Base-by-base conservation (phyloP, 2,797 vertebrate species). In the Crenichthys baileyi region DNA sequence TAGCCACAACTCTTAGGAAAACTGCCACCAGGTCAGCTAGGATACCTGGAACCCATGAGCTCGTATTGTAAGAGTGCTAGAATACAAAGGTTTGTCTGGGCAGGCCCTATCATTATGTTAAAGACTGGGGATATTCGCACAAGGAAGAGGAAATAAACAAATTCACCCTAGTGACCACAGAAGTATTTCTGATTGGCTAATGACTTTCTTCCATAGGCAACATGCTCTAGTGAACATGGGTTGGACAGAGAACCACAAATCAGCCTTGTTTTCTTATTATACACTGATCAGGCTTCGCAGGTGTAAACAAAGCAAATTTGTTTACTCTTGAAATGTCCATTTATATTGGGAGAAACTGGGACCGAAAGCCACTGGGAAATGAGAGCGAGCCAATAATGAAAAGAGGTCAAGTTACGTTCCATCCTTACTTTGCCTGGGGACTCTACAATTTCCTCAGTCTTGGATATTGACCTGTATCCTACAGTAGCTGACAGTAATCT, bases 391-490 rank as follows among this genome's bases (percentile, higher is more conserved):
- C 63, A 48, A 0, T 29, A 55, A 67, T 70, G 39, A n/a, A 70
- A 6, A 12, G 2, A 5, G 24, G 60, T 73, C 39, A 7, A 44
- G 9, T 68, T 74, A 29, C n/a, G 8, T 13, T 51, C 68, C n/a
- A 18, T 67, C 5, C 61, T 65, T 6, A 39, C 20, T 58, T 73
- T 83, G 63, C 24, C 51, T 31, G 29, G 36, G 29, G 1, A 8
- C 46, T 73, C 8, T 50, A 15, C 51, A 77, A 15, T 73, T 44
- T 77, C 50, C 50, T 15, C 24, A 77, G 67, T 71, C 29, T 75
- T 68, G 73, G n/a, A 53, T 68, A 70, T 72, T 80, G 75, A 22
- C 72, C 31, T 6, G 1, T 29, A 76, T 75, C 78, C 18, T 36
- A 56, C 68, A 20, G 36, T 26, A 31, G 18, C 58, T 55, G 56